Base-by-base conservation (phyloP, 2,888 invertebrate species). In the Troides helena region DNA sequence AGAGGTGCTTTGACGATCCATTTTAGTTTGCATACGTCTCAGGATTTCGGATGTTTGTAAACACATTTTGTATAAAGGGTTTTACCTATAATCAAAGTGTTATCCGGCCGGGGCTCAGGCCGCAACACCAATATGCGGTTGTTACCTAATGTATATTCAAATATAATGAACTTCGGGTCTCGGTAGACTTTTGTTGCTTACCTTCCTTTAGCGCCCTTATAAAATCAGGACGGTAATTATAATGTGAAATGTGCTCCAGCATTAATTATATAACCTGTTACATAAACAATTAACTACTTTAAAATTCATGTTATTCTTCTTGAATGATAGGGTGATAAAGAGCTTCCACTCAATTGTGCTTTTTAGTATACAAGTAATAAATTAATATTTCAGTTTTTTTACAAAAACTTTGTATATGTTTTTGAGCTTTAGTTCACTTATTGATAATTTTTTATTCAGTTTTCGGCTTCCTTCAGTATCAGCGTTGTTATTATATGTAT, bases 11-110 rank as follows among this genome's bases (percentile, higher is more conserved):
- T n/a, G 53, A n/a, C 2, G 53, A n/a, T n/a, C 23, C 23, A 12
- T 58, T 58, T 25, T 18, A 53, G 60, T 70, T 70, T 70, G 70
- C 67, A 67, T 67, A 70, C 61, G 67, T 67, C 64, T 67, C 59
- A 64, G 67, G 61, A 67, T 67, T 64, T 65, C 18, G 70, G 70
- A 57, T 67, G 59, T 70, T 58, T 39, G 70, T 70, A 70, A 70
- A 70, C 67, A 70, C 43, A 58, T 61, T 67, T 59, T 10, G 61
- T 61, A 65, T 70, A 67, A 70, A 67, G 67, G 70, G 59, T 63
- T 63, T 62, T 67, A 53, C 61, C 67, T 64, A 67, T 70, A 70
- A 70, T 70, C 64, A 67, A 58, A 70, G 67, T 67, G 63, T 70
- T 64, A 64, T 61, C 67, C 64, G 64, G 21, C 61, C 57, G 67